These are phyloP conservation scores for Paralinhomoeus sp. DNA, from an alignment of 2,888 invertebrate species.

Conservation along the genomic window DNA sequence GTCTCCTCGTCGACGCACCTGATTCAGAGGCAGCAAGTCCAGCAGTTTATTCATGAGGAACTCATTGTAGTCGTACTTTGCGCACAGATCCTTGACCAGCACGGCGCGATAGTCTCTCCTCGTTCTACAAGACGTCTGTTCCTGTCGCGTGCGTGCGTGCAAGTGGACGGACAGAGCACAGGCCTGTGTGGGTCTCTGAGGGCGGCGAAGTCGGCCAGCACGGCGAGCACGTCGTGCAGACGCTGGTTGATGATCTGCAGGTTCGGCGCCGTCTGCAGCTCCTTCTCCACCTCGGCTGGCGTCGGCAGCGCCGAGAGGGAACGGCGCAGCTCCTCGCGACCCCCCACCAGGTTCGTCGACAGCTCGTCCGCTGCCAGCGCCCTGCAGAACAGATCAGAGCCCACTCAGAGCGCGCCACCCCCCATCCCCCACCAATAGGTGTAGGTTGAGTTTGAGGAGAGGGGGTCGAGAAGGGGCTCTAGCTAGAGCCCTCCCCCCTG, in stretches of 20 bases:
- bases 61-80: slow-evolving; percentile 86
- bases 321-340: not conserved
- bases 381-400: no score
- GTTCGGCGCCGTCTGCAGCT: slow-evolving; percentile 1
- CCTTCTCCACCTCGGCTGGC: not conserved
- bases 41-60: slow-evolving; percentile 76
- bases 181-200: slow-evolving; percentile 12
- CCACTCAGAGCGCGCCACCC: no score
- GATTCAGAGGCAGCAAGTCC: slow-evolving; percentile 61
- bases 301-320: not conserved
- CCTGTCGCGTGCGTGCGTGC: not conserved
- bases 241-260: slow-evolving; percentile 2
- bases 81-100: slow-evolving; percentile 59
- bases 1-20: no score
- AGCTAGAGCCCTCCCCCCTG: no score
- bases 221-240: slow-evolving; percentile 5
- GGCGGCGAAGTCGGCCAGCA: slow-evolving; percentile 17
- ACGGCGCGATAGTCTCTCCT: slow-evolving; percentile 58
- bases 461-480: no score
- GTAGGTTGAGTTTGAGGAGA: no score
- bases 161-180: not conserved
- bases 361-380: slow-evolving; percentile 4
- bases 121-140: slow-evolving; percentile 32
- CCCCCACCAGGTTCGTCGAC: slow-evolving; percentile 1
- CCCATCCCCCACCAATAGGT: no score